Evolutionary conservation across 2,888 invertebrate genomes (phyloP), one percentile per base, ranked within the genome.

Genomic region (Halocaridina rubra): DNA sequence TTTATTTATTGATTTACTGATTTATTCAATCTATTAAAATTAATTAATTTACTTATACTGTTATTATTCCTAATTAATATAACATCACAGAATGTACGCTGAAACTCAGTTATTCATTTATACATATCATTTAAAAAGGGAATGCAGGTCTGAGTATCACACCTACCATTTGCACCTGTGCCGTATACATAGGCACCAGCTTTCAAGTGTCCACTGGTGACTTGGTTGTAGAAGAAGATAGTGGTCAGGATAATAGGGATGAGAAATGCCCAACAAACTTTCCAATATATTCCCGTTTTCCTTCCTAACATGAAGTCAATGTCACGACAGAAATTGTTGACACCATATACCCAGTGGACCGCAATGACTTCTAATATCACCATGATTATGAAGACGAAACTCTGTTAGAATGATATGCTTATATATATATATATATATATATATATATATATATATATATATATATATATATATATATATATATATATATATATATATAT

Each of bases 271-370:
- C 96, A 96, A 88, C 95, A 95, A 46, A 94, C 88, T 85, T 95
- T 93, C 96, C 96, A 96, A 90, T 96, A 96, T 46, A 93, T 89
- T 90, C 94, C 93, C 0, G 94, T 93, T 90, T 93, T 93, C 39
- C 92, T 92, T 29, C 94, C 93, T 89, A 95, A 91, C 96, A 96
- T 96, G 90, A 94, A 96, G 90, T 96, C 95, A 39, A 95, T 92
- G 89, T 96, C 96, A 76, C 92, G 91, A 89, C 94, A 93, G 86
- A 95, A 91, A 80, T 94, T 93, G 88, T 93, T 92, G 29, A 94
- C 90, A 27, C 94, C 94, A 89, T 94, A 94, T 80, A 93, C 91
- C 93, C 93, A 94, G 32, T 92, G 90, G 8, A 94, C 91, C 29
- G 92, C 93, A 4, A 91, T 89, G 8, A 93, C 91, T 90, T 94